Base-by-base conservation (phyloP, 2,797 vertebrate genomes). In the Miichthys miiuy region DNA sequence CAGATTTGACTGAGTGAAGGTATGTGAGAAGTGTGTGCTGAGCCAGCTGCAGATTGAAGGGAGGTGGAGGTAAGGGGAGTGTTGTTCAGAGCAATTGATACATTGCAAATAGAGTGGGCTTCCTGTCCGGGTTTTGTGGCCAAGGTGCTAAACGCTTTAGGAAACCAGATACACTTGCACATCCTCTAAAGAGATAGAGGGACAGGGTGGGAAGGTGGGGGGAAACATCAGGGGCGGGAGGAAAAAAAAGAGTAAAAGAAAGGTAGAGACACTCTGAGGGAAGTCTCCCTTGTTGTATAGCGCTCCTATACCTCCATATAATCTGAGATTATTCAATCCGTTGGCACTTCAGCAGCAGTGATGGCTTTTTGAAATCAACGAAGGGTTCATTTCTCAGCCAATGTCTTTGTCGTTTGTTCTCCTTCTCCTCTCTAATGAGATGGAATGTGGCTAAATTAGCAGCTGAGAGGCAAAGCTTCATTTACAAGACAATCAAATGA, bases 101-200 rank as follows among this genome's bases (percentile, higher is more conserved):
- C 86, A 95, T 89, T 91, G 82, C 88, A 94, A 92, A 94, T 91
- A 93, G 96, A 97, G 96, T 96, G 95, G 95, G 94, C 94, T 96
- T 96, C 95, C 95, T 94, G 92, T 92, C 95, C 82, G 94, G 95
- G 94, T 88, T 87, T 92, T 93, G 92, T 93, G 95, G 95, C 41
- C 79, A 94, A 93, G 91, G 95, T 96, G 95, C 92, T 93, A 95
- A 95, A 95, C 87, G 90, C 91, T 93, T 94, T 90, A 94, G 92
- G 95, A 96, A 96, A 96, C 92, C 86, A 93, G 93, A 95, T 96
- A 93, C 87, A 93, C 91, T 88, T 84, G 86, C 89, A 91, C 91
- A 93, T 92, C 88, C 91, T 93, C 91, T 84, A 81, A 89, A 92
- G 90, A 89, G 91, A 89, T 75, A 84, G 76, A 77, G 76, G 77